Base-by-base conservation (phyloP, 2,797 vertebrate species). In the Eurystomus glaucurus region DNA sequence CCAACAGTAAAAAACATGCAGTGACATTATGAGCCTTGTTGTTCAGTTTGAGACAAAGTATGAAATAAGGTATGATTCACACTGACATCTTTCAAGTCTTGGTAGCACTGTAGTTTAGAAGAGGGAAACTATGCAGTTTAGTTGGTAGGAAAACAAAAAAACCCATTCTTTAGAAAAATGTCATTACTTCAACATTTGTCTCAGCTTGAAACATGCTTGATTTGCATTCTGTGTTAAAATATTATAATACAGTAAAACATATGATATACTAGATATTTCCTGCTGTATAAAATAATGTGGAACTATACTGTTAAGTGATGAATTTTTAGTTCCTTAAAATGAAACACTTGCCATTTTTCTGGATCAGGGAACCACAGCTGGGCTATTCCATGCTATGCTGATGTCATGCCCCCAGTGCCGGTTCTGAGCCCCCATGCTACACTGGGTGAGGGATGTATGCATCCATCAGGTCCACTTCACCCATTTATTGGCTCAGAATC, bases 1-100 rank as follows among this genome's bases (percentile, higher is more conserved):
- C 2, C 11, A 74, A n/a, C 4, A 57, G 5, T 35, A 29, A 41
- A 19, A 79, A 81, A 37, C 6, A 29, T 8, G 0, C 11, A 35
- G 12, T 46, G 22, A 58, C 0, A 0, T 72, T 65, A 35, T 25
- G 11, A 70, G 7, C 3, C 28, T 84, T 5, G 9, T 54, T 61
- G 20, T 51, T 70, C 77, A 61, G 8, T 19, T 12, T 41, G 18
- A 54, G 39, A 69, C 41, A 55, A 54, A 58, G 9, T 37, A 79
- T 18, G 41, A 87, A 91, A 51, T 43, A 78, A 83, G 29, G 74
- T 33, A 37, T 14, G 4, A 68, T 74, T 90, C 31, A 50, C 13
- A 10, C 39, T 62, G n/a, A 54, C 28, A 14, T 4, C 4, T 79
- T 82, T 78, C 7, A 57, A 65, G 5, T 62, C 22, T 26, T 62